A percentile compares a stretch with the other conserved stretches of the same genome.
These are phyloP conservation scores for Lordiphosa andalusiaca DNA, from an alignment of 2,888 invertebrate species.

Conservation along the genomic window DNA sequence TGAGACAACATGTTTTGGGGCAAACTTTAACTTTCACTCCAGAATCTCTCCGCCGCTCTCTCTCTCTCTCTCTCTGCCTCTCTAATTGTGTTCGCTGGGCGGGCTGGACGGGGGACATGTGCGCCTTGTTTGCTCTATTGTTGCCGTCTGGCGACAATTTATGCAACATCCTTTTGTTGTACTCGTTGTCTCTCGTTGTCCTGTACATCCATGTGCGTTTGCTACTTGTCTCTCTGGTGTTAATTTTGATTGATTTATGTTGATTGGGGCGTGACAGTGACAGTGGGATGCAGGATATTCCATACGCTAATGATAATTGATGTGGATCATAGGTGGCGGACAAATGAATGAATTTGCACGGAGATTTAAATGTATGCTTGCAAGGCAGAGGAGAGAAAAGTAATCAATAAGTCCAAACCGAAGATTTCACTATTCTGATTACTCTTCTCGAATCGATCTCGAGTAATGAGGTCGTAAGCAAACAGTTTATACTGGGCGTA, in stretches of 20 bases:
- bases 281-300: conserved; percentile 1
- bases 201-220: conserved; percentile 13
- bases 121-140: conserved; percentile 19
- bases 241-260: conserved; percentile 40
- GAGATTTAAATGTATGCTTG: not conserved
- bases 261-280: conserved; percentile 33
- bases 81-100: conserved; percentile 43
- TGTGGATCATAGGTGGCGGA: not conserved
- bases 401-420: too few relatives aligned
- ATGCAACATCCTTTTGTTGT: conserved; percentile 20
- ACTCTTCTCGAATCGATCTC: too few relatives aligned
- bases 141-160: conserved; percentile 13
- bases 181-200: conserved; percentile 1
- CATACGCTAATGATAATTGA: conserved; percentile 5
- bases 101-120: conserved; percentile 26
- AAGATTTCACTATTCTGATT: too few relatives aligned
- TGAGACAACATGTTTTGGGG: conserved; percentile 4
- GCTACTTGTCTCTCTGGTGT: conserved; percentile 32
- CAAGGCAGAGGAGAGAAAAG: too few relatives aligned
- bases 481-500: too few relatives aligned
- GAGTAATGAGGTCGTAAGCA: too few relatives aligned
- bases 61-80: conserved; percentile 2
- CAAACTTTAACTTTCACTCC: conserved; percentile 12
- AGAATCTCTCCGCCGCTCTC: conserved; percentile 5
- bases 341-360: too few relatives aligned